Conservation (phyloP, 2,797 vertebrate genomes). For the Microcaecilia unicolor region DNA sequence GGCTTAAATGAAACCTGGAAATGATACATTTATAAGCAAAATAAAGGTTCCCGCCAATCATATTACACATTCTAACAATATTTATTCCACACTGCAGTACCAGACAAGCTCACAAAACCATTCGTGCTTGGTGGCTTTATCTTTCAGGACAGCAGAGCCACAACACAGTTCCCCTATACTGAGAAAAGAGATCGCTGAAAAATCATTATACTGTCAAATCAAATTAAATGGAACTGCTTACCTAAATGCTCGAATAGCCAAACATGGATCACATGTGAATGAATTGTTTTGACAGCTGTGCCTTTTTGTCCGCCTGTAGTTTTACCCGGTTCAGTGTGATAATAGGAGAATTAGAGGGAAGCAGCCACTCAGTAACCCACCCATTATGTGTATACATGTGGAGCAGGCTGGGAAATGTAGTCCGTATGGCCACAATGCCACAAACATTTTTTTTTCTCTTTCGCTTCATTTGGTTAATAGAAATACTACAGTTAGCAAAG, state of each 20-base stretch:
- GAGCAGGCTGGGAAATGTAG: conserved; percentile 4
- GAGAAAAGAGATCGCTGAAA: neutral
- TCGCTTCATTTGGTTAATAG: too few species aligned
- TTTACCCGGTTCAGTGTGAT: neutral
- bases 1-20: too few species aligned
- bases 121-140: too few species aligned
- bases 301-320: conserved; percentile 2
- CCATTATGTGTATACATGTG: neutral
- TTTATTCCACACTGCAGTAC: too few species aligned
- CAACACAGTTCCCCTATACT: conserved; percentile 1
- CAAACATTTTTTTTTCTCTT: too few species aligned
- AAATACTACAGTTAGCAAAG: too few species aligned
- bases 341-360: neutral
- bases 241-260: neutral
- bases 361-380: neutral
- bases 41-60: too few species aligned
- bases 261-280: conserved; percentile 3
- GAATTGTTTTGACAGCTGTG: neutral
- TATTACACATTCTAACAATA: too few species aligned
- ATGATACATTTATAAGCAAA: too few species aligned
- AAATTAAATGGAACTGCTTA: neutral
- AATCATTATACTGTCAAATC: neutral
- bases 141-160: too few species aligned
- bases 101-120: too few species aligned
- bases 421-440: too few species aligned